phyloP scores from a whole-genome alignment of 2,888 invertebrate species.

The Melanargia galathea region DNA sequence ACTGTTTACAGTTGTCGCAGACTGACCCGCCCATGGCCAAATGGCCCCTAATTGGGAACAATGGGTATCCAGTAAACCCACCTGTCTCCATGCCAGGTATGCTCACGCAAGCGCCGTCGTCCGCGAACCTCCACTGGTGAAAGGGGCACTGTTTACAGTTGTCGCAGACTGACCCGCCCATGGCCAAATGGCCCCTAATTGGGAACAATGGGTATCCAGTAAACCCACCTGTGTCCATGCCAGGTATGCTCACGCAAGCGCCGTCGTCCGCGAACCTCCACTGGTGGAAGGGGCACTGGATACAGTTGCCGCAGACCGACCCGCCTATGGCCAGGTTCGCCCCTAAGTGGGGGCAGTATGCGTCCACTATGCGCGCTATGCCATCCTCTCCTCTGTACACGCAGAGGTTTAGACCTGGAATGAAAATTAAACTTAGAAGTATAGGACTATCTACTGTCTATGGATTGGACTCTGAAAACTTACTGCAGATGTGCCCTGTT shows the following conservation, averaged over 20 bases:
- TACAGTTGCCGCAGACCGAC: conserved; percentile 87
- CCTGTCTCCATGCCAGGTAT: conserved; percentile 84
- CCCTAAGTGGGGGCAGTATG: conserved; percentile 95
- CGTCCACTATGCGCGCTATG: conserved; percentile 87
- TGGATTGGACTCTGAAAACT: too few species aligned
- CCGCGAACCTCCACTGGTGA: conserved; percentile 92
- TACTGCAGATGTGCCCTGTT: too few species aligned
- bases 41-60: not conserved
- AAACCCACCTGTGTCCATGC: conserved; percentile 63
- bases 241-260: conserved; percentile 87
- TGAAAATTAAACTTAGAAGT: not conserved
- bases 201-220: not conserved
- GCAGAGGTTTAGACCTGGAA: conserved; percentile 85
- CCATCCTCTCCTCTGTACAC: conserved; percentile 86
- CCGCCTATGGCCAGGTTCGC: conserved; percentile 88
- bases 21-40: not conserved
- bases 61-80: conserved; percentile 45
- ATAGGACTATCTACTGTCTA: too few species aligned
- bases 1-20: not conserved
- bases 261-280: conserved; percentile 93
- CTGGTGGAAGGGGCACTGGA: conserved; percentile 94
- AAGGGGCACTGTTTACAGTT: conserved; percentile 94
- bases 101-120: conserved; percentile 87
- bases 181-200: conserved; percentile 76
- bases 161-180: conserved; percentile 89